Evolutionary conservation across 2,797 vertebrate species (phyloP).

Genomic region (Eulemur rubriventer): DNA sequence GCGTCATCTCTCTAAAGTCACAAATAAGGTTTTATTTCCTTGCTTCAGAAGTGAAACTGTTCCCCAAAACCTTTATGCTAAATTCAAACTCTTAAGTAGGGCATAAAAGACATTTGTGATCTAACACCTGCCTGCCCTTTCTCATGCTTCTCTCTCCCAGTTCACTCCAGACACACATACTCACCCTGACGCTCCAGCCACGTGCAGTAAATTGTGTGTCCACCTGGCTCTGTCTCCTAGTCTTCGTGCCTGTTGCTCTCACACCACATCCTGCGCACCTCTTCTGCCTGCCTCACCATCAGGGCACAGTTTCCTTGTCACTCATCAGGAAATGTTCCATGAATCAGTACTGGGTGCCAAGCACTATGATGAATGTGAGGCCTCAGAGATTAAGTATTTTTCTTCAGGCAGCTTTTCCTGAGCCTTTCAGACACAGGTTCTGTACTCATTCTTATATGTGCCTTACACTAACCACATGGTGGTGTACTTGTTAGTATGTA

Average conservation of each 20-base stretch:
- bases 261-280: not conserved
- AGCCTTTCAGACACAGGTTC: not conserved
- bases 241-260: not conserved
- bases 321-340: not conserved
- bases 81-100: not conserved
- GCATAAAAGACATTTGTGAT: not conserved
- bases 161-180: fast-evolving
- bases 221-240: not conserved
- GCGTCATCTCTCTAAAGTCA: not conserved
- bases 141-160: not conserved
- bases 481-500: not conserved
- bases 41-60: not conserved
- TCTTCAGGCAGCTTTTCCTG: not conserved
- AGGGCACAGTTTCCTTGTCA: not conserved
- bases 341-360: not conserved
- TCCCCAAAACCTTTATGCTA: not conserved
- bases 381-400: not conserved
- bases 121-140: no score
- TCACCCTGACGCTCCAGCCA: no score
- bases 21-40: not conserved
- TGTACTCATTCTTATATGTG: not conserved
- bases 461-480: not conserved
- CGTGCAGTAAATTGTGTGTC: not conserved
- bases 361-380: not conserved
- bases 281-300: not conserved